Evolutionary conservation across 2,888 invertebrate genomes (phyloP).

Genomic region (Chrysolina oricalcia): DNA sequence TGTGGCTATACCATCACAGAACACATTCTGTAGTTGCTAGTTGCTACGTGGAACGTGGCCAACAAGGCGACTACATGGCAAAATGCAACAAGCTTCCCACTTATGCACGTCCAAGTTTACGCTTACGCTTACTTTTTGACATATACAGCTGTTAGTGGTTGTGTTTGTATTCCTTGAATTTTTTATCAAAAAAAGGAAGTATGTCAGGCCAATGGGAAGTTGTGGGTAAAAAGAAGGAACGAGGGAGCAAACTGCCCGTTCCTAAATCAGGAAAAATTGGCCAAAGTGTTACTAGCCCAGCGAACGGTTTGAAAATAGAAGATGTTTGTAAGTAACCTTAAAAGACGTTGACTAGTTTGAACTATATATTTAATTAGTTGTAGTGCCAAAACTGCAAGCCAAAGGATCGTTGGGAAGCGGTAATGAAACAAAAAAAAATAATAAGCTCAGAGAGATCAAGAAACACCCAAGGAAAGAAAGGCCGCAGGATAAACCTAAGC

Average conservation of each 20-base stretch:
- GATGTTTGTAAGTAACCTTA: constrained; percentile 79
- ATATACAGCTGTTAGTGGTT: constrained; percentile 19
- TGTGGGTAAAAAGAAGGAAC: constrained; percentile 80
- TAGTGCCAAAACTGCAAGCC: constrained; percentile 80
- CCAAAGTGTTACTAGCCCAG: constrained; percentile 71
- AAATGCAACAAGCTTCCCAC: background rate
- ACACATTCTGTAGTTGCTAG: no score
- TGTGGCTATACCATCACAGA: no score
- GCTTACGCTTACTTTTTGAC: background rate
- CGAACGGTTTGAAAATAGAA: constrained; percentile 79
- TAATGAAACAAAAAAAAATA: constrained; percentile 75
- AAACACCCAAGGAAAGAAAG: constrained; percentile 66
- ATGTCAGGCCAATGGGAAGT: constrained; percentile 82
- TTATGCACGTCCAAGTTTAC: background rate
- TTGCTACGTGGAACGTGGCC: no score
- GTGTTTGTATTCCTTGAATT: constrained; percentile 6
- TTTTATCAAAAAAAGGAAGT: background rate
- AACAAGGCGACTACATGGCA: no score
- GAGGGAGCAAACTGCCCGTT: constrained; percentile 71
- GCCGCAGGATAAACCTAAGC: constrained; percentile 77
- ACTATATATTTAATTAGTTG: constrained; percentile 52
- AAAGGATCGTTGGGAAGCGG: constrained; percentile 58
- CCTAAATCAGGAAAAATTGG: constrained; percentile 71
- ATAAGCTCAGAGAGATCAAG: constrained; percentile 53
- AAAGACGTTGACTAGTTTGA: constrained; percentile 1